These are phyloP conservation scores for Heteronetta atricapilla DNA, from an alignment of 2,113 vertebrate species.

Conservation along the genomic window DNA sequence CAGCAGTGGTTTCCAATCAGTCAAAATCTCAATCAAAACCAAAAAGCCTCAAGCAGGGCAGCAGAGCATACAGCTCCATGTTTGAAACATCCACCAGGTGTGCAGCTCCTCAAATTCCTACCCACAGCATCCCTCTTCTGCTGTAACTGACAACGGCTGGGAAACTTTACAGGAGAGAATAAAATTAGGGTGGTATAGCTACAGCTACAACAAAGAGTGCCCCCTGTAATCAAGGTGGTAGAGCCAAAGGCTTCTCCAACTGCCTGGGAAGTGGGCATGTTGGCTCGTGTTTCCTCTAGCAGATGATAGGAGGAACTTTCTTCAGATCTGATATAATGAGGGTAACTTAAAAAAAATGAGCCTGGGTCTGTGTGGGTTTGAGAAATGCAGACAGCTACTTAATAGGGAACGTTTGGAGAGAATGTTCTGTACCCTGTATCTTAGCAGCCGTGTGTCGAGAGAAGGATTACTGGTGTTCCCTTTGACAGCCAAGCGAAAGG, in stretches of 20 bases:
- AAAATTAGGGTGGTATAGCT: neutral
- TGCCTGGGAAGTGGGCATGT: neutral
- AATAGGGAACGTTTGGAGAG: neutral
- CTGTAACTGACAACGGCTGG: neutral
- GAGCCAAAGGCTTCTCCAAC: neutral
- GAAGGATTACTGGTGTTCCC: neutral
- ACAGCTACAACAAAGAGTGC: neutral
- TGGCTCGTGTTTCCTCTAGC: neutral
- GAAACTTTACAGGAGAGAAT: neutral
- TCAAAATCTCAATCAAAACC: no score
- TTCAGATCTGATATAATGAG: neutral
- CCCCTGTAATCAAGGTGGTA: neutral
- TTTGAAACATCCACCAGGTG: neutral
- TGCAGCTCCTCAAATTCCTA: neutral
- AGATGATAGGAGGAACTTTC: neutral
- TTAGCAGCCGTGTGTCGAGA: neutral
- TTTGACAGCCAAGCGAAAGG: neutral
- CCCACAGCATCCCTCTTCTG: neutral
- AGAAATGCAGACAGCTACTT: constrained; percentile 15
- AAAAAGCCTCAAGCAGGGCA: no score
- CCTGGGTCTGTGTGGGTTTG: neutral
- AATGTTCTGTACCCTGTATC: constrained; percentile 20
- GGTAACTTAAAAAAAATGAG: neutral
- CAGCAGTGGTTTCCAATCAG: neutral
- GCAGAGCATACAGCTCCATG: accelerated